phyloP scores from a whole-genome alignment of 2,797 vertebrate species.

The Distichodus sexfasciatus region DNA sequence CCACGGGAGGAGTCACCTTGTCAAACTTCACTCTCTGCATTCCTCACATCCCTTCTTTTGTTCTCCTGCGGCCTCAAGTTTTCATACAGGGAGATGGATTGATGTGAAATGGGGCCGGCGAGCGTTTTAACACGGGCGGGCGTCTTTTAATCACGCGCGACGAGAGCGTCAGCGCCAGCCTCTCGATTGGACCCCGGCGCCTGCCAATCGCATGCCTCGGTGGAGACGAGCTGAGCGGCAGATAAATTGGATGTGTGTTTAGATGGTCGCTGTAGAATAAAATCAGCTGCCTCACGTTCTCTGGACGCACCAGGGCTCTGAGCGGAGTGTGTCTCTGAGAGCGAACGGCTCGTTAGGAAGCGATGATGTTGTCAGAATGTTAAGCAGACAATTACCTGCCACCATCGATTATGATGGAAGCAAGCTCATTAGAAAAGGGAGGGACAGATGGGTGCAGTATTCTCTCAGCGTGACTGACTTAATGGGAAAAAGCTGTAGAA shows the following conservation, averaged over 20 bases:
- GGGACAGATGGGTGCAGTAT: too few species aligned
- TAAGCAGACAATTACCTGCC: constrained; percentile 83
- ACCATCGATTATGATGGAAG: constrained; percentile 78
- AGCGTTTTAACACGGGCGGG: constrained; percentile 19
- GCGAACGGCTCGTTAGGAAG: constrained; percentile 67
- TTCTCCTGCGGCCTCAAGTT: not conserved
- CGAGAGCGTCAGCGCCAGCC: constrained; percentile 31
- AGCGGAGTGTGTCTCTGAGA: constrained; percentile 63
- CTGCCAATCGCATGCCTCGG: constrained; percentile 60
- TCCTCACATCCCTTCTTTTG: constrained; percentile 16
- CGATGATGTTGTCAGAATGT: constrained; percentile 79
- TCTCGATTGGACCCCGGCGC: constrained; percentile 50
- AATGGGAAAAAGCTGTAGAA: too few species aligned
- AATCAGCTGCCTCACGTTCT: constrained; percentile 77
- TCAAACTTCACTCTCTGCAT: constrained; percentile 52
- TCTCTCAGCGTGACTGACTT: too few species aligned
- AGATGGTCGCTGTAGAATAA: constrained; percentile 77
- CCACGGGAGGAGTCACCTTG: constrained; percentile 76
- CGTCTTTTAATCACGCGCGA: constrained; percentile 35
- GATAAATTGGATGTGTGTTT: constrained; percentile 82
- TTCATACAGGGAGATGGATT: not conserved
- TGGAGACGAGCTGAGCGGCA: constrained; percentile 54
- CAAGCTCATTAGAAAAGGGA: constrained; percentile 68
- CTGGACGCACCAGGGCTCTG: constrained; percentile 68
- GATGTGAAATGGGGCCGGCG: not conserved